Percentiles rank a stretch among this genome's conserved stretches.
phyloP scores from a whole-genome alignment of 2,888 invertebrate genomes.

The Celastrina argiolus region DNA sequence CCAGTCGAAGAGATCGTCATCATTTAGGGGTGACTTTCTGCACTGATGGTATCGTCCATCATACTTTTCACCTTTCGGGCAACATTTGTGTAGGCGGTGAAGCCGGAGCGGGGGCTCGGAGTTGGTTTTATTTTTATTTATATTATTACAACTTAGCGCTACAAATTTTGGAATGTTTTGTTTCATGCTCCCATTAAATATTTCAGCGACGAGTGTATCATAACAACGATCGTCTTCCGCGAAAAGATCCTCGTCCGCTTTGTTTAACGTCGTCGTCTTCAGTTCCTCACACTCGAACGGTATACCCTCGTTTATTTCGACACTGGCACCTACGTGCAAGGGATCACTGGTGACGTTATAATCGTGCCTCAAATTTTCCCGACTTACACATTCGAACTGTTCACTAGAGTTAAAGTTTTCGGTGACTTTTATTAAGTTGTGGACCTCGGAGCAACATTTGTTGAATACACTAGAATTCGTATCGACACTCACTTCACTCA shows the following conservation, averaged over 20 bases:
- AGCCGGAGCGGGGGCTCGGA: conserved; percentile 40
- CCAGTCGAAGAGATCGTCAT: conserved; percentile 46
- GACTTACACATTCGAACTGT: conserved; percentile 52
- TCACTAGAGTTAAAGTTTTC: conserved; percentile 37
- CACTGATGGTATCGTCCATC: conserved; percentile 55
- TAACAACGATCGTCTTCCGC: conserved; percentile 45
- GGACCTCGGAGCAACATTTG: conserved; percentile 59
- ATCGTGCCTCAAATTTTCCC: conserved; percentile 38
- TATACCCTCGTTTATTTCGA: conserved; percentile 49
- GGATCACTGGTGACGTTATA: conserved; percentile 47
- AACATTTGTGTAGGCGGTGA: conserved; percentile 61
- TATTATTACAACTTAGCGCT: conserved; percentile 48
- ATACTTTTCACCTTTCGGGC: conserved; percentile 55
- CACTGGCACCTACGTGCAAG: conserved; percentile 46
- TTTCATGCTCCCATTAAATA: conserved; percentile 47
- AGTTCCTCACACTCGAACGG: conserved; percentile 48
- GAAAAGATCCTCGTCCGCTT: conserved; percentile 38
- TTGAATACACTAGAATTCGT: conserved; percentile 46
- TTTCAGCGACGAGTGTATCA: conserved; percentile 54
- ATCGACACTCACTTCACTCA: conserved; percentile 34
- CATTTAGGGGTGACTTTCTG: conserved; percentile 37
- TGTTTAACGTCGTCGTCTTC: conserved; percentile 41
- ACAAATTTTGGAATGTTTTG: conserved; percentile 54
- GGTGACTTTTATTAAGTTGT: conserved; percentile 53
- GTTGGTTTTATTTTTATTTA: conserved; percentile 37